phyloP scores from a whole-genome alignment of 2,113 vertebrate species.

The Malurus cyaneus region DNA sequence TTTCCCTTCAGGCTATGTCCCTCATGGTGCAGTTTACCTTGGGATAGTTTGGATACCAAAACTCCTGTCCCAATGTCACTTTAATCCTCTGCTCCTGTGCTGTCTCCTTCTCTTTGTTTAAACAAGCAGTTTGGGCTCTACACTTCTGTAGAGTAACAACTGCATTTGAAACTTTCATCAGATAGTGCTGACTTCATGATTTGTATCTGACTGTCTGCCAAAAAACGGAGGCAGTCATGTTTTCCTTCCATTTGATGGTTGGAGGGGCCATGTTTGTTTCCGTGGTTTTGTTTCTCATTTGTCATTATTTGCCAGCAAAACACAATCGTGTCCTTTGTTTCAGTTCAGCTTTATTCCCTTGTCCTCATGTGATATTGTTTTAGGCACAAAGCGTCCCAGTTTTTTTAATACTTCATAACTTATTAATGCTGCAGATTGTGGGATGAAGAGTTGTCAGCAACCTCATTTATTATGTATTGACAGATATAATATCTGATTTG shows the following conservation, averaged over 20 bases:
- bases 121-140: not conserved
- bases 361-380: conserved; percentile 49
- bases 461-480: conserved; percentile 62
- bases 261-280: not conserved
- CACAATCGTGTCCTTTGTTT: conserved; percentile 48
- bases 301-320: conserved; percentile 28
- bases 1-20: not conserved
- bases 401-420: conserved; percentile 70
- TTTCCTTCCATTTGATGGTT: not conserved
- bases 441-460: conserved; percentile 69
- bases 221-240: not conserved
- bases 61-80: not conserved
- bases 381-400: conserved; percentile 43
- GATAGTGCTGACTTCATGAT: not conserved
- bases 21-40: not conserved
- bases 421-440: conserved; percentile 68
- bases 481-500: conserved; percentile 58
- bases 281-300: not conserved
- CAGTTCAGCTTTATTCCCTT: conserved; percentile 62
- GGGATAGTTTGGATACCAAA: not conserved
- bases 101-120: not conserved
- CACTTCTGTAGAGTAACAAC: not conserved
- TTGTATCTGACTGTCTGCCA: not conserved
- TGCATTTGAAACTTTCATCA: not conserved
- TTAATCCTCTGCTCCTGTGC: accelerated